Conservation (phyloP, 2,888 invertebrate genomes). For the Digitonthophagus gazella region DNA sequence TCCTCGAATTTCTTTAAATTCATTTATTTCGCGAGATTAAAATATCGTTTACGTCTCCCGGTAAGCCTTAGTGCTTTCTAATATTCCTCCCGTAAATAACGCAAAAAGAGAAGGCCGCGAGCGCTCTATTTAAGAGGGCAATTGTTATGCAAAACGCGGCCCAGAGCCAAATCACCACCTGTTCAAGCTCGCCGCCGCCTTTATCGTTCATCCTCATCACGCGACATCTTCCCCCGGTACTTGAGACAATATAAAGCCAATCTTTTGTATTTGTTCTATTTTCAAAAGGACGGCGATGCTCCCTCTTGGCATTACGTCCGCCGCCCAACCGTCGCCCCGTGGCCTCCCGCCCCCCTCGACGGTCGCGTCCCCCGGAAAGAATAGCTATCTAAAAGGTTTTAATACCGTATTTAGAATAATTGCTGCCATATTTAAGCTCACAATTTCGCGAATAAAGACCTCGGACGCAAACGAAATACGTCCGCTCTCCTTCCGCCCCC, state of each 20-base stretch:
- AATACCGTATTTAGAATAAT: constrained; percentile 54
- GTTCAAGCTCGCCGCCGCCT: constrained; percentile 37
- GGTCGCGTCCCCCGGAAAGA: constrained; percentile 8
- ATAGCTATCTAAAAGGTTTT: constrained; percentile 32
- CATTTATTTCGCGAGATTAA: constrained; percentile 53
- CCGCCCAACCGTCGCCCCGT: constrained; percentile 43
- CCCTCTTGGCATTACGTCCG: constrained; percentile 30
- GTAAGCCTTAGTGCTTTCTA: constrained; percentile 51
- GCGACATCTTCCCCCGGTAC: constrained; percentile 44
- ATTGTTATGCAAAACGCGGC: constrained; percentile 53
- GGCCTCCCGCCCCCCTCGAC: not conserved
- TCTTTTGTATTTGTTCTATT: constrained; percentile 53
- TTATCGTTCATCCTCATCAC: constrained; percentile 53
- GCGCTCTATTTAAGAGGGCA: constrained; percentile 50
- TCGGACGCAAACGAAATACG: constrained; percentile 29
- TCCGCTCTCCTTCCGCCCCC: constrained; percentile 1
- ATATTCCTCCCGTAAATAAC: constrained; percentile 51
- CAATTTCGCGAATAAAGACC: constrained; percentile 46
- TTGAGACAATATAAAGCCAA: constrained; percentile 50
- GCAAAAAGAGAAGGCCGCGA: constrained; percentile 49
- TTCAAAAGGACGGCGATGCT: constrained; percentile 39
- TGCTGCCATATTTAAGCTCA: constrained; percentile 52
- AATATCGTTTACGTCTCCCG: constrained; percentile 49
- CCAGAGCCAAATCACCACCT: constrained; percentile 50
- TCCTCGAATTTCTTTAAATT: constrained; percentile 48